Percentiles rank a stretch among this genome's conserved stretches.
phyloP scores from a whole-genome alignment of 2,797 vertebrate genomes.

The Agapornis canus region DNA sequence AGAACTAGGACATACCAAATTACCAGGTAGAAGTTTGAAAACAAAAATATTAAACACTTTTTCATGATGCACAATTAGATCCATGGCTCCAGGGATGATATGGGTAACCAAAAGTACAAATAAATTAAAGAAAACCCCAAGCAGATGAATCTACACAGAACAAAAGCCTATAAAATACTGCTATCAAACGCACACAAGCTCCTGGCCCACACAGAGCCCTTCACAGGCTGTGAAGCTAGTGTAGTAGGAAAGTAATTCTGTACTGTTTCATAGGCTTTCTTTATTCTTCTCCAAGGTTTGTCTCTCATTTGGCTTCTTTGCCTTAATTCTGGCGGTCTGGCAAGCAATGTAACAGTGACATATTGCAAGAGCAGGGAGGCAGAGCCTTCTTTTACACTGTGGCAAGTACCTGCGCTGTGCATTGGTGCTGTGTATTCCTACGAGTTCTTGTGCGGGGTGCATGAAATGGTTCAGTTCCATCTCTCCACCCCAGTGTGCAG shows the following conservation, averaged over 20 bases:
- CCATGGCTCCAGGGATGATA: neutral
- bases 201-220: neutral
- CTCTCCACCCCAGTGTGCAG: accelerated
- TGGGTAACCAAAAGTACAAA: neutral
- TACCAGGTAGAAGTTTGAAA: neutral
- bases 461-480: neutral
- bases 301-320: neutral
- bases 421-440: accelerated
- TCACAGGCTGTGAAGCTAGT: neutral
- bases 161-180: neutral
- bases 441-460: neutral
- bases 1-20: neutral
- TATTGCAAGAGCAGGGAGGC: neutral
- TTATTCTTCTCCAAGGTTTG: neutral
- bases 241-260: neutral
- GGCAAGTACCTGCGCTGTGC: neutral
- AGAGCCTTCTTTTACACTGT: neutral
- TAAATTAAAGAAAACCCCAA: neutral
- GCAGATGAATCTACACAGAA: neutral
- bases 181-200: neutral
- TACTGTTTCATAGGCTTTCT: neutral
- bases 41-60: neutral
- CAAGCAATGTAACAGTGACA: neutral
- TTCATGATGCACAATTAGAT: neutral
- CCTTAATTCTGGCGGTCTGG: neutral